Base-by-base conservation (phyloP, 2,888 invertebrate genomes). In the Osedax fenrisi region DNA sequence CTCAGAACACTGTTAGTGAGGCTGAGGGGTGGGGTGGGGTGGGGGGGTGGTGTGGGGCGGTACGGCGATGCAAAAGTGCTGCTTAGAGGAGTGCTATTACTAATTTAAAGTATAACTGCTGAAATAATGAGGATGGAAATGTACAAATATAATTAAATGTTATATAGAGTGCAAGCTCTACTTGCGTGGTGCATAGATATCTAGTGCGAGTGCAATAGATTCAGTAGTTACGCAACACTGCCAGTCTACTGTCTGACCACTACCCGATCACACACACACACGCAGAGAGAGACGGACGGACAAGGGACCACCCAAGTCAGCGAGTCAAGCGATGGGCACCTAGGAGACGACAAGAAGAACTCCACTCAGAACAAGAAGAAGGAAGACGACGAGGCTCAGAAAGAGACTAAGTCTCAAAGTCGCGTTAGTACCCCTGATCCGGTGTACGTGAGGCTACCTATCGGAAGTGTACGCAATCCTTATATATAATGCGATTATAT, bases 11-110 rank as follows among this genome's bases (percentile, higher is more conserved):
- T 23, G 78, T 78, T 71, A 81, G 81, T 77, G 81, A 76, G 41
- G 73, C 76, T 5, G 26, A 64, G 13, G 24, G 23, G 77, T 75
- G n/a, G 79, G 81, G 75, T 80, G 81, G 77, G 78, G 78, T 72
- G 81, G 81, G 17, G 74, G 78, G 26, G 80, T 81, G 3, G 76
- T 79, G 75, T 80, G 81, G 74, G 75, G 78, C n/a, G 80, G 80
- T 26, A 80, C 79, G 2, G 71, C 64, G 27, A 76, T 77, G 10
- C 80, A 81, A 61, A 80, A 81, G 41, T 76, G 81, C 23, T 78
- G 80, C 61, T 77, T 81, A 67, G 81, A 81, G 80, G 81, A 81
- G 61, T 68, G 73, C 0, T 5, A 25, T 71, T 71, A 24, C 2
- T 41, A n/a, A 71, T 3, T 17, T 26, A 26, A 27, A 70, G 2